Evolutionary conservation across 2,113 vertebrate genomes (phyloP), one percentile per base, ranked within the genome.

Genomic region (Tautogolabrus adspersus): DNA sequence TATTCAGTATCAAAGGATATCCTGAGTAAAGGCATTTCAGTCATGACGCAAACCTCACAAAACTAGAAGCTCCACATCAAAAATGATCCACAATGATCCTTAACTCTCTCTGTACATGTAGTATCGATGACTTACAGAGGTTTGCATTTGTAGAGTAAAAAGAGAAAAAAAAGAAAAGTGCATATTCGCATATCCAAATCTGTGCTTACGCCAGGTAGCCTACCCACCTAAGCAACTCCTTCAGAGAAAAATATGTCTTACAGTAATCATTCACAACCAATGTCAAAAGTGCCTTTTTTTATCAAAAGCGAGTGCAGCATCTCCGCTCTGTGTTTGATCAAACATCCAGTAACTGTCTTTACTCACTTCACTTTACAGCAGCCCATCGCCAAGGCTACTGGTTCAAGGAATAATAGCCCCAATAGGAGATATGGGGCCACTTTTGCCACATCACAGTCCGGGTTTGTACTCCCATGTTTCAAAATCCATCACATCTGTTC

Each of bases 1-100:
- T 78, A n/a, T 77, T 90, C 88, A 64, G 74, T 89, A 89, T 90
- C 82, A 89, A 87, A 92, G 72, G 72, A 91, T 86, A 84, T 92
- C 90, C 93, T 93, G 93, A 93, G 88, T 87, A 89, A 92, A 92
- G 86, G 81, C 80, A 72, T 87, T 86, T 86, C 69, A 83, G 78
- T 88, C 72, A 60, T 81, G 82, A 93, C 71, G 42, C 73, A 88
- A 88, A 87, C 75, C 54, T 79, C 80, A 87, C 57, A 82, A 92
- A 93, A 92, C 73, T 78, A 85, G 52, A 69, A 68, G 74, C 78
- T 75, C 71, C 79, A 75, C 79, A 84, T 87, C 89, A 87, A 67
- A 91, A 82, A 85, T 58, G 46, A 90, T 82, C 75, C 75, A 81
- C 81, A 80, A 49, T 75, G 69, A 75, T 87, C 79, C 77, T 90